Evolutionary conservation across 2,888 invertebrate species (phyloP).

Genomic region (Idaea straminata): DNA sequence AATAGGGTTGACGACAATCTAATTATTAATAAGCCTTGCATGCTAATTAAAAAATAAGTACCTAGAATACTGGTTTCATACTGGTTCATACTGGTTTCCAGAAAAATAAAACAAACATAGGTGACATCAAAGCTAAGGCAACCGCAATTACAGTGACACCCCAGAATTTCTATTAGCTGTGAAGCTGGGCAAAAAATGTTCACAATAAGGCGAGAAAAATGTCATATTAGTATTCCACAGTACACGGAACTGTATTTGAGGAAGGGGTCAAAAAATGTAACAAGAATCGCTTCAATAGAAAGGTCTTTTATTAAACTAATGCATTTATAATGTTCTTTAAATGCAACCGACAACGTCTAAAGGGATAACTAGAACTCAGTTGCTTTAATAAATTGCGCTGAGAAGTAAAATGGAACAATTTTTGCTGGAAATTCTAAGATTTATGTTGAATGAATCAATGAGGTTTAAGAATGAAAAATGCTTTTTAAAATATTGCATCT

Average conservation of each 20-base stretch:
- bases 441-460: neutral
- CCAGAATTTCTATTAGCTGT: neutral
- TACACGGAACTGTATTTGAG: neutral
- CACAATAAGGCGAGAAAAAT: too few species aligned
- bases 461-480: neutral
- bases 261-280: neutral
- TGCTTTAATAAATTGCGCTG: constrained; percentile 22
- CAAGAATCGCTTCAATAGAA: constrained; percentile 11
- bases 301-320: constrained; percentile 41
- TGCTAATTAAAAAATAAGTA: neutral
- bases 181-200: neutral
- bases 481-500: neutral
- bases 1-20: too few species aligned
- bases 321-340: constrained; percentile 56
- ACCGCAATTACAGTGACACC: neutral
- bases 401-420: constrained; percentile 8
- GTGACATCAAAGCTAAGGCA: neutral
- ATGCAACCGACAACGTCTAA: constrained; percentile 35
- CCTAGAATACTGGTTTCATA: neutral
- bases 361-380: constrained; percentile 24
- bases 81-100: neutral
- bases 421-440: constrained; percentile 3
- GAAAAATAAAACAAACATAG: neutral
- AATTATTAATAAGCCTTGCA: too few species aligned
- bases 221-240: neutral